These are phyloP conservation scores for Leucania comma DNA, from an alignment of 2,888 invertebrate species.

Conservation along the genomic window DNA sequence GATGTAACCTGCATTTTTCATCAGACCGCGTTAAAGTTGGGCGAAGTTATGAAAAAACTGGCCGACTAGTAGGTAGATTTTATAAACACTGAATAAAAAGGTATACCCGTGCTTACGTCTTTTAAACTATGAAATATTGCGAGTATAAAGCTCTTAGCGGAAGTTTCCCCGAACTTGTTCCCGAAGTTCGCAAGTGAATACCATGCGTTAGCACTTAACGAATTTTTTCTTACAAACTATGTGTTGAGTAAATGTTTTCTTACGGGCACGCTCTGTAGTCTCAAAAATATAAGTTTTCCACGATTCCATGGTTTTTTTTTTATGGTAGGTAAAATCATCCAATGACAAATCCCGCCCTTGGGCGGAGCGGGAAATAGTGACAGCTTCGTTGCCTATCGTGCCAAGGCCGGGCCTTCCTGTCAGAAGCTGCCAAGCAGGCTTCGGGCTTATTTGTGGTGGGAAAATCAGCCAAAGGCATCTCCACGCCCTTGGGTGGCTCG, in stretches of 20 bases:
- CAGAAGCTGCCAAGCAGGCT: too few species aligned
- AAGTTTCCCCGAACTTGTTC: constrained; percentile 69
- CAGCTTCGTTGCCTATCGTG: too few species aligned
- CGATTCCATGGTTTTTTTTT: background rate
- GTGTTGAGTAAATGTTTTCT: constrained; percentile 1
- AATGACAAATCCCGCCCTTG: too few species aligned
- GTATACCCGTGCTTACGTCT: constrained; percentile 73
- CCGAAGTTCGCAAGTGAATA: constrained; percentile 69
- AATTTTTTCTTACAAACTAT: constrained; percentile 58
- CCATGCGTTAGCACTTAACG: constrained; percentile 71
- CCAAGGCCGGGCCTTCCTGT: too few species aligned
- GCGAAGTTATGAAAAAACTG: constrained; percentile 60
- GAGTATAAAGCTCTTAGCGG: constrained; percentile 76
- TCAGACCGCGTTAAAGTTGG: constrained; percentile 52
- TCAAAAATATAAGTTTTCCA: background rate
- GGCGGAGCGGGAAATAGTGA: too few species aligned
- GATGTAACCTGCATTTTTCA: constrained; percentile 46
- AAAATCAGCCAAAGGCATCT: too few species aligned
- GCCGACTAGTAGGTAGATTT: constrained; percentile 68
- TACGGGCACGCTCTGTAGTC: background rate
- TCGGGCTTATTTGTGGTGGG: too few species aligned
- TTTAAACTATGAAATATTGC: constrained; percentile 79
- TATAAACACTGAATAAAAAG: constrained; percentile 75
- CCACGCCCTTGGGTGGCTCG: too few species aligned
- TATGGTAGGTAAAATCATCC: too few species aligned